phyloP scores from a whole-genome alignment of 2,797 vertebrate genomes.

The Catostomus latipinnis region DNA sequence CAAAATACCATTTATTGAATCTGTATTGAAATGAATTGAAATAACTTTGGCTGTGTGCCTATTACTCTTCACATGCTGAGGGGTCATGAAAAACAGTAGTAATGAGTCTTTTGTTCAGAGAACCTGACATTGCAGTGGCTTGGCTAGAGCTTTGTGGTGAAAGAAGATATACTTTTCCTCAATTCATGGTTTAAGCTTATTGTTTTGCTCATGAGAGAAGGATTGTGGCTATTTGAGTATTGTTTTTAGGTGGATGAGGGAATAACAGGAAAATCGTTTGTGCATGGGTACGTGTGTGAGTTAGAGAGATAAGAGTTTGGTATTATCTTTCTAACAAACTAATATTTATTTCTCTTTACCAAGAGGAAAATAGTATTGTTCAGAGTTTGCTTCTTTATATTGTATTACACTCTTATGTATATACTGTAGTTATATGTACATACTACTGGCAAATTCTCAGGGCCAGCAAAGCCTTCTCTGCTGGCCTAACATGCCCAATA shows the following conservation, averaged over 20 bases:
- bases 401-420: not conserved
- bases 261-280: no score
- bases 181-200: constrained; percentile 4
- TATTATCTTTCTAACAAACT: not conserved
- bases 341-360: not conserved
- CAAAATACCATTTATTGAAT: constrained; percentile 28
- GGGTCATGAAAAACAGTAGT: not conserved
- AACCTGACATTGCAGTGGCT: constrained; percentile 12
- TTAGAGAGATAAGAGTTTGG: not conserved
- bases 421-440: not conserved
- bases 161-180: constrained; percentile 12
- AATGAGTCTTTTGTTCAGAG: constrained; percentile 36
- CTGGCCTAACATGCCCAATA: no score
- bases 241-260: no score
- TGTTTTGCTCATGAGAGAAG: constrained; percentile 20
- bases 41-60: constrained; percentile 18
- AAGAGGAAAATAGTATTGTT: not conserved
- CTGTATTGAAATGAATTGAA: constrained; percentile 32
- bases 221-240: not conserved
- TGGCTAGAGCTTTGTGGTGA: constrained; percentile 22
- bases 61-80: not conserved
- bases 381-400: not conserved
- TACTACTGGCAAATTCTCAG: no score
- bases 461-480: no score
- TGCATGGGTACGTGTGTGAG: no score